Percentiles rank a stretch among this genome's conserved stretches.
Conservation (phyloP, 2,888 invertebrate species). For the Brachycybe producta region DNA sequence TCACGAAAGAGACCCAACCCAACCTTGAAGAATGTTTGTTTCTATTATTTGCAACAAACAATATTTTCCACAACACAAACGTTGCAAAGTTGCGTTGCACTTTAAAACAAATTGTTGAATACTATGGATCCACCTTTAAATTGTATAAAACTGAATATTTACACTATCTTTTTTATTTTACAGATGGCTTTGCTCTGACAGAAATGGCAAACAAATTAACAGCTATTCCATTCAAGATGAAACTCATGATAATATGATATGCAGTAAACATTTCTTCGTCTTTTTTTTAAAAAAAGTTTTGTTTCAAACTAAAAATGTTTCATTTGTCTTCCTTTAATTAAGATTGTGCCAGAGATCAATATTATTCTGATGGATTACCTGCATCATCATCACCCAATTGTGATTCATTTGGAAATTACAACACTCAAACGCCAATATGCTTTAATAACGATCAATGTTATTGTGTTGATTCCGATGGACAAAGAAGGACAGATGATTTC, state of each 20-base stretch:
- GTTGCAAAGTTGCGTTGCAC: no score
- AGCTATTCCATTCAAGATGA: neutral
- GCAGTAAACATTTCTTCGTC: conserved; percentile 1
- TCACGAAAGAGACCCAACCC: no score
- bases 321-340: neutral
- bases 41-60: no score
- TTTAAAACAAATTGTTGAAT: no score
- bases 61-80: no score
- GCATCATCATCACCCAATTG: neutral
- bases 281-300: neutral
- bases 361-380: conserved; percentile 2
- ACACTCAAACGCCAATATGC: neutral
- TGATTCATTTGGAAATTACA: neutral
- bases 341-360: conserved; percentile 13
- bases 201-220: conserved; percentile 12
- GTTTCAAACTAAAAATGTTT: neutral
- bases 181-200: conserved; percentile 9
- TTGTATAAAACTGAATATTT: no score
- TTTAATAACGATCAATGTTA: neutral
- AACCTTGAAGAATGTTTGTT: no score
- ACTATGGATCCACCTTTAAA: no score
- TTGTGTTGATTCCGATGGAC: conserved; percentile 15
- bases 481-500: neutral
- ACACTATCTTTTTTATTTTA: neutral
- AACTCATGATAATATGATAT: neutral